Evolutionary conservation across 2,113 vertebrate species (phyloP).

Genomic region (Ailurus styani): DNA sequence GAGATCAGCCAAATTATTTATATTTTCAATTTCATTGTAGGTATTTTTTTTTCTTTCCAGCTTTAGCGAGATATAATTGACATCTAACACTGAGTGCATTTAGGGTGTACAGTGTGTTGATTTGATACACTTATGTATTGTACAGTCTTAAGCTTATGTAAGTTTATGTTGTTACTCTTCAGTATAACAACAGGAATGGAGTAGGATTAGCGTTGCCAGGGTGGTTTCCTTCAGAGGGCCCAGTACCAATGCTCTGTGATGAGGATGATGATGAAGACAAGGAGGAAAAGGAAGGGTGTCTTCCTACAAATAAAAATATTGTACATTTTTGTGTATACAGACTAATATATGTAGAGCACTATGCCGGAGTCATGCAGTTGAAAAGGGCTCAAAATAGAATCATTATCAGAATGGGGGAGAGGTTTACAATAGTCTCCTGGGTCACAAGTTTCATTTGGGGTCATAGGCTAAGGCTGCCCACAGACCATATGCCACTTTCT

Average conservation of each 20-base stretch:
- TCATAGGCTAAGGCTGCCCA: not conserved
- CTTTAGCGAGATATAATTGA: not conserved
- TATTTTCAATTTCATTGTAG: not conserved
- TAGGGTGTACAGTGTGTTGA: not conserved
- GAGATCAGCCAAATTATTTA: not conserved
- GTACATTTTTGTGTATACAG: not conserved
- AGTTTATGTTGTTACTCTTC: not conserved
- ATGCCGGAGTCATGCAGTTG: not conserved
- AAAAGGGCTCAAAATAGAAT: not conserved
- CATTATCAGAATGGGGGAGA: not conserved
- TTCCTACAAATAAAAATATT: not conserved
- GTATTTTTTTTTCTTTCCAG: not conserved
- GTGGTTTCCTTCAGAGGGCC: not conserved
- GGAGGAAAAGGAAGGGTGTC: not conserved
- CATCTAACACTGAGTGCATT: not conserved
- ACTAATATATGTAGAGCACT: not conserved
- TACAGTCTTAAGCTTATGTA: not conserved
- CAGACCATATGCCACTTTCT: not conserved
- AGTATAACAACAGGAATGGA: not conserved
- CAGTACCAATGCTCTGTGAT: not conserved
- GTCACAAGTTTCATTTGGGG: not conserved
- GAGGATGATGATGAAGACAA: not conserved
- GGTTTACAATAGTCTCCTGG: not conserved
- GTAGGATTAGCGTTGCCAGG: not conserved
- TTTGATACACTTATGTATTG: not conserved